Base-by-base conservation (phyloP, 2,113 vertebrate species). In the Halichoeres trimaculatus region DNA sequence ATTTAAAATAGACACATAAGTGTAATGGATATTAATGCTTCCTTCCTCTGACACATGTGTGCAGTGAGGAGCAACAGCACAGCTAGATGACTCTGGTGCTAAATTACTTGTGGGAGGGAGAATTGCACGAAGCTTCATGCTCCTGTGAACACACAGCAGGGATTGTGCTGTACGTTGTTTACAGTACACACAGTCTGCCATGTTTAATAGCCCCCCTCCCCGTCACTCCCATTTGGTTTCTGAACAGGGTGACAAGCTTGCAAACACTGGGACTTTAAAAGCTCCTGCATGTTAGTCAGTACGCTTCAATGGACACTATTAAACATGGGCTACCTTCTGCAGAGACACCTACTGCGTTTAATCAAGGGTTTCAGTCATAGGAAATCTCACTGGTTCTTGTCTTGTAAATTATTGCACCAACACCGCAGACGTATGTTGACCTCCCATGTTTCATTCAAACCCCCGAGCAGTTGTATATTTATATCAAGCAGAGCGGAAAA, bases 81-180 rank as follows among this genome's bases (percentile, higher is more conserved):
- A 78, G 71, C 58, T 22, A 73, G 70, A 81, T 58, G 70, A 81
- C 59, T 85, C 41, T 23, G 5, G 16, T 45, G 76, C 68, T 34
- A 78, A 87, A 89, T 89, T 88, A 75, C 76, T 76, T 88, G 60
- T 80, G 57, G 70, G 83, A 85, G 67, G 36, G 45, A 72, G 66
- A 85, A 78, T 55, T 76, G 64, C 64, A 77, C 16, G 71, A 74
- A 81, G 77, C 79, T 89, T 90, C 84, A 87, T 70, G 70, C 73
- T 80, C 79, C 70, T 63, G 26, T 89, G 88, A 79, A 84, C 90
- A 81, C 90, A 61, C 91, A 86, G 88, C 53, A 1, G 88, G 89
- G 69, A 70, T 60, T 74, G 73, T 55, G 60, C 70, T 86, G 72
- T 85, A 85, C 73, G 62, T 74, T 84, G 81, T 87, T 90, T 82